Evolutionary conservation across 2,888 invertebrate species (phyloP), one percentile per base, ranked within the genome.

Genomic region (Magallana nippona): DNA sequence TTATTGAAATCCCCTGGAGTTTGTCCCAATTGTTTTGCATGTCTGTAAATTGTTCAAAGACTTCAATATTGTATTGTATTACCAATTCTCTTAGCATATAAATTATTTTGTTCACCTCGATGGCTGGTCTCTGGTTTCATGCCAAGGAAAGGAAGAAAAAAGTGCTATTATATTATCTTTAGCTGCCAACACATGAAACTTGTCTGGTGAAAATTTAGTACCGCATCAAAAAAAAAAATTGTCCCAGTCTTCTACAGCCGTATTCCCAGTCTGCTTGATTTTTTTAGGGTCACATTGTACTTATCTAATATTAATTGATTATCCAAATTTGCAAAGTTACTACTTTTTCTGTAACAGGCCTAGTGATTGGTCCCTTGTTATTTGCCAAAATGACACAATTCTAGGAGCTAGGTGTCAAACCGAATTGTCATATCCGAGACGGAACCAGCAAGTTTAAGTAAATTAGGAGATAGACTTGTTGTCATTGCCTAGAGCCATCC

Each of bases 241-340:
- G 27, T 13, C 22, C 10, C 27, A 1, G 22, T 32, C 22, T 27
- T 71, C 32, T 2, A 71, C 27, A 32, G 71, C 13, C 2, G 27
- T 63, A 63, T 71, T 71, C 32, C 32, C 32, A 71, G 71, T 71
- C 32, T 27, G 19, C 63, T 27, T 10, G 3, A 5, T 11, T 5
- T 71, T 71, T 71, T 71, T 27, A 1, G 27, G 71, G 71, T 71
- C 71, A 71, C 32, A 32, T 10, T 32, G 22, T 71, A 71, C 71
- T 71, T 71, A 32, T 22, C 71, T 71, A 71, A 71, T 71, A n/a
- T n/a, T n/a, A 71, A 71, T 71, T 71, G 71, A 60, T 60, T 17
- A 60, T 19, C 5, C n/a, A n/a, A 71, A 71, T 71, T 71, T 71
- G 27, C 17, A 32, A 71, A 71, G 13, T 71, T 27, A 32, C 27